These are phyloP conservation scores for Pseudomyrmex sp. DNA, from an alignment of 1,140 invertebrate genomes.

Conservation along the genomic window DNA sequence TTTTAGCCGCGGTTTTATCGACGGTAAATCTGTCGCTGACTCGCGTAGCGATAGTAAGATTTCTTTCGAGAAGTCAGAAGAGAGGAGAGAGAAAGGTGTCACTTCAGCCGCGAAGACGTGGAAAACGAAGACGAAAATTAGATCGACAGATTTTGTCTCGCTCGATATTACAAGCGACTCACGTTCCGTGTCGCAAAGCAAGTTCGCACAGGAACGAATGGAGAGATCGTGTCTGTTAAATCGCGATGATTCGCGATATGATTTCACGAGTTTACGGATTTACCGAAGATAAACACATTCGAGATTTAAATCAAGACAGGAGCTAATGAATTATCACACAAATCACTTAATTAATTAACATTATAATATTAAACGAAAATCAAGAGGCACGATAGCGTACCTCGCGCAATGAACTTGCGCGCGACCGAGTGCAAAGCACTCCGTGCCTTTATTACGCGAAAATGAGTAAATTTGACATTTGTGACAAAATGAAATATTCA, in stretches of 20 bases:
- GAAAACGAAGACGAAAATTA: constrained; percentile 47
- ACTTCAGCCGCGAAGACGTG: constrained; percentile 23
- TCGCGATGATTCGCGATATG: not conserved
- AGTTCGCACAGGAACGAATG: constrained; percentile 1
- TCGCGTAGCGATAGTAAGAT: constrained; percentile 29
- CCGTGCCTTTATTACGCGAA: too few species aligned
- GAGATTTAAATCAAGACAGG: not conserved
- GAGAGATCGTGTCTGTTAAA: constrained; percentile 5
- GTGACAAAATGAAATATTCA: too few species aligned
- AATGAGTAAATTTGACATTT: too few species aligned
- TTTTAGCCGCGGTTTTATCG: constrained; percentile 42
- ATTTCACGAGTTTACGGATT: constrained; percentile 3
- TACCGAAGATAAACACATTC: not conserved
- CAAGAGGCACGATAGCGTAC: too few species aligned
- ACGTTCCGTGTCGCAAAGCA: not conserved
- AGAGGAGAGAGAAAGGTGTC: constrained; percentile 40
- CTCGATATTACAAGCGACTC: not conserved
- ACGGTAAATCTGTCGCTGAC: constrained; percentile 41
- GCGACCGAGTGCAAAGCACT: too few species aligned
- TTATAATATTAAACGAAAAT: too few species aligned
- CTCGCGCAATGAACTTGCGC: too few species aligned
- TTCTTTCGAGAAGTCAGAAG: constrained; percentile 42
- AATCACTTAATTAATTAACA: too few species aligned
- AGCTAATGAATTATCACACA: too few species aligned
- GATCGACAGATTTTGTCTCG: constrained; percentile 51